A percentile compares a stretch with the other conserved stretches of the same genome.
These are phyloP conservation scores for Taxidea taxus DNA, from an alignment of 2,113 vertebrate genomes.

Conservation along the genomic window DNA sequence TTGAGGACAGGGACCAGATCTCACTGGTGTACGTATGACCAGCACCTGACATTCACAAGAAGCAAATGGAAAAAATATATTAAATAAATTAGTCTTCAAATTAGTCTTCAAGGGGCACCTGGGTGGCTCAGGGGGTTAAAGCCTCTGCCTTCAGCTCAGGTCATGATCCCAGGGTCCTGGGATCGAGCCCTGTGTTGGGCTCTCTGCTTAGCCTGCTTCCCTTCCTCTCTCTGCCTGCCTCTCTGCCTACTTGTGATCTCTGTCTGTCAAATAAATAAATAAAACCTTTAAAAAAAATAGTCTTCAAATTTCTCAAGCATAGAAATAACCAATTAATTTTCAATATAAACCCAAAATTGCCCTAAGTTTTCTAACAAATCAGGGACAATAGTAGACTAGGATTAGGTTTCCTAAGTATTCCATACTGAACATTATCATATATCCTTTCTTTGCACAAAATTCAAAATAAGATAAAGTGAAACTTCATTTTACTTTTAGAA, in stretches of 20 bases:
- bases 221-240: too few species aligned
- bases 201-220: too few species aligned
- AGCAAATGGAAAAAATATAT: neutral
- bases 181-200: too few species aligned
- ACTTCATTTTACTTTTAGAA: constrained; percentile 13
- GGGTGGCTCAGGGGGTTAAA: too few species aligned
- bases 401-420: neutral
- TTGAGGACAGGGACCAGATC: neutral
- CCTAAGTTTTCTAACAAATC: constrained; percentile 39
- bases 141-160: too few species aligned
- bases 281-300: neutral
- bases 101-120: neutral
- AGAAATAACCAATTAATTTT: neutral
- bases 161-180: too few species aligned
- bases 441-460: neutral
- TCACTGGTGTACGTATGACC: neutral
- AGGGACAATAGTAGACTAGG: neutral
- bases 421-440: neutral
- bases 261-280: too few species aligned
- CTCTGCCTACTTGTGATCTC: too few species aligned
- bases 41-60: neutral
- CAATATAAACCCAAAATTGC: neutral
- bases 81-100: neutral
- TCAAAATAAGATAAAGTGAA: neutral
- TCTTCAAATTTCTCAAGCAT: neutral